Base-by-base conservation (phyloP, 23 tunicate species). In the Styela clava region DNA sequence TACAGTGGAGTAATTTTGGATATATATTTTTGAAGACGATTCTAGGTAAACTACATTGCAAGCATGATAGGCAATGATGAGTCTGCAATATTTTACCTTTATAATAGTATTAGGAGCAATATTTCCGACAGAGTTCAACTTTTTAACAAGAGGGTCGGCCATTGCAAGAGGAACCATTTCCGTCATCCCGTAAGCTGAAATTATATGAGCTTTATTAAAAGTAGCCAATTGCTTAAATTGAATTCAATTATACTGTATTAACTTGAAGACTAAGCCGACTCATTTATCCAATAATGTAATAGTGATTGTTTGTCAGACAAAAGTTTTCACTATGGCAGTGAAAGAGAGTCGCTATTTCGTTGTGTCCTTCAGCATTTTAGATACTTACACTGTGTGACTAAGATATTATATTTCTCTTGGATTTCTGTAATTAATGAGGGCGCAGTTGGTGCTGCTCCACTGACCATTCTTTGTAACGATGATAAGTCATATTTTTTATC, bases 381-480 rank as follows among this genome's bases (percentile, higher is more conserved):
- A n/a, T 9, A 76, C 83, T 16, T 73, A 89, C 95, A 85, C 79
- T 79, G 88, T 23, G 19, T 23, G 21, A 85, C 44, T 31, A 2
- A 24, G 2, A 84, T 3, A 0, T 78, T 69, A 37, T 52, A 26
- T 25, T 52, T 73, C 26, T 89, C 85, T 35, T 62, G 63, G 44
- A 89, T 88, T 33, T 33, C 31, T 0, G 34, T 56, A 24, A 35
- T 83, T 2, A 89, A 80, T 62, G 5, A 24, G 7, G 36, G 68
- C 0, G 95, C 85, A 24, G 83, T 51, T 19, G 95, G 95, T 0
- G 95, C 95, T 23, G 95, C 95, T 21, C 88, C 95, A 68, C 78
- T 67, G 2, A 36, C 24, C 20, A 89, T 62, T 34, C 74, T 36
- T 28, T 31, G 31, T 35, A 89, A 69, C 2, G 88, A 84, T 24